phyloP scores from a whole-genome alignment of 2,113 vertebrate genomes.

The Lathamus discolor region DNA sequence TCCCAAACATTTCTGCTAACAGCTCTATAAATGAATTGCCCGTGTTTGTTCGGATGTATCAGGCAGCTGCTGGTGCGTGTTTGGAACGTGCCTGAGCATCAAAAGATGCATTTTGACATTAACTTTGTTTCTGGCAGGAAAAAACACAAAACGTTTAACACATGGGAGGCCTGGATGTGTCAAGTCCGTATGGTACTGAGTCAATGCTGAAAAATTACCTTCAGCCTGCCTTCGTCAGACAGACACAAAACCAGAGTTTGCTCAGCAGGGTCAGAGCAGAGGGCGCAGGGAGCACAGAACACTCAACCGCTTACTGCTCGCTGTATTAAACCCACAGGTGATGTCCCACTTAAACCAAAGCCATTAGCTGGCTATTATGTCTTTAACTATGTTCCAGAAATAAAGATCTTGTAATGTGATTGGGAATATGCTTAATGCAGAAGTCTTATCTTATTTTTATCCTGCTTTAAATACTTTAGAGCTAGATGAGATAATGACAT shows the following conservation, averaged over 20 bases:
- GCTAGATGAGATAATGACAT: background rate
- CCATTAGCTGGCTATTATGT: background rate
- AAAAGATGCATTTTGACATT: background rate
- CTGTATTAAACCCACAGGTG: background rate
- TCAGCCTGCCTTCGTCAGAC: background rate
- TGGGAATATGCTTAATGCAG: background rate
- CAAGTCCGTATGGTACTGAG: background rate
- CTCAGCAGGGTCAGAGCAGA: background rate
- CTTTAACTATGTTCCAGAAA: background rate
- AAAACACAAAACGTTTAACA: background rate
- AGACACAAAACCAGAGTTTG: background rate
- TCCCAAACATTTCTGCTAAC: background rate
- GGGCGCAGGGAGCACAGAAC: background rate
- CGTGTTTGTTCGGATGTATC: background rate
- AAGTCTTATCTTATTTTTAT: background rate
- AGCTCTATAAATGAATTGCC: background rate
- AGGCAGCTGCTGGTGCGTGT: background rate
- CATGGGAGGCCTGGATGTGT: background rate
- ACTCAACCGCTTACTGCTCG: rapidly evolving
- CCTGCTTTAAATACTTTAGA: background rate
- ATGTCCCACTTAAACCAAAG: background rate
- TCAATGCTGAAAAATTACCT: background rate
- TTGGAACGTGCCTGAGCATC: background rate
- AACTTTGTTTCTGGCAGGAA: background rate
- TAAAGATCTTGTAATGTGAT: background rate